A percentile compares a stretch with the other conserved stretches of the same genome.
Evolutionary conservation across 1,140 invertebrate genomes (phyloP).

Genomic region (Lordiphosa stackelbergi): DNA sequence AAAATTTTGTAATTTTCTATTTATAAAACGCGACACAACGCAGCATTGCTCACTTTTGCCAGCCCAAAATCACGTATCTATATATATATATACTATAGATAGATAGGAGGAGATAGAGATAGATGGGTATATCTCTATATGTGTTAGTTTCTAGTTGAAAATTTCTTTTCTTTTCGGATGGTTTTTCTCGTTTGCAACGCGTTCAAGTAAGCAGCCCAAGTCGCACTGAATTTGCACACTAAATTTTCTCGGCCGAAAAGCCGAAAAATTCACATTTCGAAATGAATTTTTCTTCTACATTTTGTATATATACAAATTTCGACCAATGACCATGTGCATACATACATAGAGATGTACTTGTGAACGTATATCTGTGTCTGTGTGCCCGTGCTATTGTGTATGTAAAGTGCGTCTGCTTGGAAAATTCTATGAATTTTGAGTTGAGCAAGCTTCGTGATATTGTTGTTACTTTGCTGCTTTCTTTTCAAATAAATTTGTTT

Average conservation of each 20-base stretch:
- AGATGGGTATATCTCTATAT: conserved; percentile 44
- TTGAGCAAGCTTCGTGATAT: conserved; percentile 46
- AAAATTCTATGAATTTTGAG: conserved; percentile 69
- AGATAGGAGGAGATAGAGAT: conserved; percentile 40
- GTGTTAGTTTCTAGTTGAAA: conserved; percentile 67
- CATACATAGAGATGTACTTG: conserved; percentile 16
- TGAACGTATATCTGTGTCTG: neutral
- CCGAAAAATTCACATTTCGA: conserved; percentile 56
- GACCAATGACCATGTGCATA: conserved; percentile 43
- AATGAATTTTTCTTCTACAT: conserved; percentile 42
- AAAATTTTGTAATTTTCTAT: conserved; percentile 72
- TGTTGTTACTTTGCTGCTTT: conserved; percentile 41
- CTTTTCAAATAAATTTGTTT: conserved; percentile 39
- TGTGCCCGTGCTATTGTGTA: conserved; percentile 19
- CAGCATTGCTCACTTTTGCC: conserved; percentile 71
- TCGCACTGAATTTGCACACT: conserved; percentile 76
- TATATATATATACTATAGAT: conserved; percentile 67
- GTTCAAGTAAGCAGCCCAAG: conserved; percentile 77
- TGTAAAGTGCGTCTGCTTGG: conserved; percentile 70
- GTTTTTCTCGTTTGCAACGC: conserved; percentile 74
- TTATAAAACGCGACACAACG: conserved; percentile 59
- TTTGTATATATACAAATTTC: conserved; percentile 35
- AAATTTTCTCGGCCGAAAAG: conserved; percentile 68
- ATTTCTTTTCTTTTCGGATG: conserved; percentile 62
- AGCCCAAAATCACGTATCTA: conserved; percentile 65